Evolutionary conservation across 1,140 invertebrate species (phyloP), one percentile per base, ranked within the genome.

Genomic region (Trigoniulus corallinus): DNA sequence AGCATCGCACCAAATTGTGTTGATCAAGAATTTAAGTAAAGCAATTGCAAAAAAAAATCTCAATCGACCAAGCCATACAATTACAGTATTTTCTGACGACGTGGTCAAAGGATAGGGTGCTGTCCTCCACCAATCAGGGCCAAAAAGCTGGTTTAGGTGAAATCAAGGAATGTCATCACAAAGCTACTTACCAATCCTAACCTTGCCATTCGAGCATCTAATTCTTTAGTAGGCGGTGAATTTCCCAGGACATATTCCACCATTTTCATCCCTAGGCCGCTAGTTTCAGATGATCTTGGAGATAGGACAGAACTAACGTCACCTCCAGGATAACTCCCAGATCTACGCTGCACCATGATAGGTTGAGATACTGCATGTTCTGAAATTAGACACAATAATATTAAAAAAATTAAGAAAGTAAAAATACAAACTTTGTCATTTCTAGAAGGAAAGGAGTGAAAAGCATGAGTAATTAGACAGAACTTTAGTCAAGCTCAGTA

Each of bases 221-320:
- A 59, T 53, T 69, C 65, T 53, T 80, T 78, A 52, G 76, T 74
- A 37, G 86, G 91, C 10, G 91, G 89, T 45, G 89, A 93, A 50
- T 84, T 84, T 50, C 84, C 81, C 53, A 97, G 74, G 41, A 96
- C 88, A 64, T 95, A 95, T 69, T 96, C 91, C n/a, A 94, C 91
- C 88, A 97, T 95, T 73, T 96, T 95, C 48, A 94, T 85, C 49
- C 88, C 88, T 48, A 95, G 76, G 26, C 86, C 86, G 50, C 81
- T 76, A 53, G 82, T 84, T 58, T 81, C 78, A 41, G 73, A 74
- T 40, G 73, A 74, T 45, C 82, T 71, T 15, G 82, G 82, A 1
- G 78, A 80, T 43, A 82, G 63, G 54, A 81, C 79, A 12, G 51
- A 48, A 37, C 13, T 22, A 20, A 42, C 43, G 40, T 56, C 58